These are phyloP conservation scores for Channallabes apus DNA, from an alignment of 2,797 vertebrate species.

Conservation along the genomic window DNA sequence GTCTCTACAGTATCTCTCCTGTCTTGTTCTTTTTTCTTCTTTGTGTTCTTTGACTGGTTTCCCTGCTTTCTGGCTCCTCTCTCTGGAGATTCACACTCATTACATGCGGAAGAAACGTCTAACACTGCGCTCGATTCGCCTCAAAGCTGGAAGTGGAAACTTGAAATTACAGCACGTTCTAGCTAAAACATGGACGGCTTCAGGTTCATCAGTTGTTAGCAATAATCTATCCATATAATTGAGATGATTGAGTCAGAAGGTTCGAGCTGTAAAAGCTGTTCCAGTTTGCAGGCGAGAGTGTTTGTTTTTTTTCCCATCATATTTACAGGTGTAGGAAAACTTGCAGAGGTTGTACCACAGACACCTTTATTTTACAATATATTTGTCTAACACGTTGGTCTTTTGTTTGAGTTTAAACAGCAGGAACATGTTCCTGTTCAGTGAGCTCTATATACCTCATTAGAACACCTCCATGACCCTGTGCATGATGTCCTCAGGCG, in stretches of 20 bases:
- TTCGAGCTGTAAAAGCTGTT: neutral
- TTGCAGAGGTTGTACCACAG: neutral
- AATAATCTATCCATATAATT: neutral
- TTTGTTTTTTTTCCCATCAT: neutral
- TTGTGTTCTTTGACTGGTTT: neutral
- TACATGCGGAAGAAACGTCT: conserved; percentile 15
- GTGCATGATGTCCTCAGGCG: conserved; percentile 73
- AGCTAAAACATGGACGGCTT: neutral
- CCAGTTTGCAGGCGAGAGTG: neutral
- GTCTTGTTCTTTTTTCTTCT: neutral
- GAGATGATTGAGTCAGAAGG: neutral
- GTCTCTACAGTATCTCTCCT: neutral
- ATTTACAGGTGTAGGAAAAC: neutral
- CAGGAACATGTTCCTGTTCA: neutral
- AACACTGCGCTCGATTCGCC: neutral
- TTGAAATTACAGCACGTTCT: neutral
- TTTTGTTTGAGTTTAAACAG: neutral
- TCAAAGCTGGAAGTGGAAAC: neutral
- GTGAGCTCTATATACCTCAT: neutral
- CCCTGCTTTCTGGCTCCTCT: conserved; percentile 26
- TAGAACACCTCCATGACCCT: neutral
- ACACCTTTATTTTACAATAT: neutral
- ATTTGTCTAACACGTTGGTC: no score
- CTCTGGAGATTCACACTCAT: conserved; percentile 45
- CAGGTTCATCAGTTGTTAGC: neutral